Evolutionary conservation across 2,113 vertebrate genomes (phyloP), one percentile per base, ranked within the genome.

Genomic region (Meleagris gallopavo): DNA sequence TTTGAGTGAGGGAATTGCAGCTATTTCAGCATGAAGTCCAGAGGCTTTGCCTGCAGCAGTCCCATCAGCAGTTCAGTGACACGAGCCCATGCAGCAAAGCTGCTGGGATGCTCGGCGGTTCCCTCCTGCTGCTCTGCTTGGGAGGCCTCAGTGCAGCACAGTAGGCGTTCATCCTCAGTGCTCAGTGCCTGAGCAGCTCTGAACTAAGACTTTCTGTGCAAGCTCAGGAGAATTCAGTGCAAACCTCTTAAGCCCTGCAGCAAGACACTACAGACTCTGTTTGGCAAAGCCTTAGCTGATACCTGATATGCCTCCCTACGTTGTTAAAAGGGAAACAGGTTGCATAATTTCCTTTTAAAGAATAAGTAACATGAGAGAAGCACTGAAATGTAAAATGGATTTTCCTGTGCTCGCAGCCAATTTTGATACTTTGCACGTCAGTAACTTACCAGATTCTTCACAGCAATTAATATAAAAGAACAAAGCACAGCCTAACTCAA

Each of bases 361-460:
- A 91, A 74, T 88, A 88, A 93, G 89, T 45, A 90, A 78, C 27
- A 3, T 69, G 88, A 95, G 83, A 93, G 85, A 75, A 78, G 80
- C 70, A 30, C 83, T 95, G 92, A 92, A 88, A 94, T 96, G 83
- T 90, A 94, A 91, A 94, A 95, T 90, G 88, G 86, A 91, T 96
- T 97, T 96, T 94, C 93, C 94, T 78, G 57, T 66, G 79, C 76
- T 90, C 69, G 91, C 79, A 91, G 80, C 94, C 90, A 84, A 29
- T 94, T 88, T 93, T 95, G 88, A 58, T 94, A 57, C 89, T 94
- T 17, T 54, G 69, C 46, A 13, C 2, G 54, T 90, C 90, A 82
- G 66, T 81, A 81, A 62, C 80, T 78, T 88, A 65, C 14, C 72
- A 60, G 88, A 72, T 83, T 24, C 83, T 83, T 90, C 86, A 90